Evolutionary conservation across 2,797 vertebrate genomes (phyloP), one percentile per base, ranked within the genome.

Genomic region (Vipera latastei): DNA sequence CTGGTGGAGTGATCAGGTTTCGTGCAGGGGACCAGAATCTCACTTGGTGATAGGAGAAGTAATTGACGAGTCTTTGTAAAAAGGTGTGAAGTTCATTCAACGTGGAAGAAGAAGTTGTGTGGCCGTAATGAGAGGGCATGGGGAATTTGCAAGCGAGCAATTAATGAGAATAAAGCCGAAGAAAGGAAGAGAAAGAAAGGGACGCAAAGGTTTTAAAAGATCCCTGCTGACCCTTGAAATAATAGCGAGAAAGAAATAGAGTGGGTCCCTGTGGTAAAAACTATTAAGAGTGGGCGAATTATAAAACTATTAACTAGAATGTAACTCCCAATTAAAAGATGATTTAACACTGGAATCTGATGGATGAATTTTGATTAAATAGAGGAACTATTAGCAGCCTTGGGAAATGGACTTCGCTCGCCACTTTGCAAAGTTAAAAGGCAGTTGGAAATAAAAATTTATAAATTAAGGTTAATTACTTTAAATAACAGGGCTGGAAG

Each of bases 321-420:
- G 98, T 99, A 99, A 98, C 98, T 99, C 98, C 98, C 99, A 99
- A 99, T 99, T 99, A 99, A 99, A 99, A 99, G 98, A 99, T 98
- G 98, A 99, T 99, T 99, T 98, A 99, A 98, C 98, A 99, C 98
- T 98, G 98, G 98, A 99, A 99, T 99, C 98, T 99, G 98, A 99
- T 99, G 98, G 98, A 99, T 99, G 98, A 98, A 98, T 99, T 99
- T 99, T 99, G 99, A 99, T 99, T 99, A 99, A 99, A 98, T 98
- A 97, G 98, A 98, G 98, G 92, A 98, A 98, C 98, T 98, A 98
- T 99, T 98, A 99, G 98, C 98, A 98, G 98, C 98, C 95, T 96
- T 98, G 99, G 98, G 99, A 99, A 98, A 98, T 97, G 98, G 98
- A 98, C 98, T 98, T 98, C 96, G 96, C 97, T 97, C 97, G 96